phyloP scores from a whole-genome alignment of 2,888 invertebrate genomes.

The Spicauda simplicius region DNA sequence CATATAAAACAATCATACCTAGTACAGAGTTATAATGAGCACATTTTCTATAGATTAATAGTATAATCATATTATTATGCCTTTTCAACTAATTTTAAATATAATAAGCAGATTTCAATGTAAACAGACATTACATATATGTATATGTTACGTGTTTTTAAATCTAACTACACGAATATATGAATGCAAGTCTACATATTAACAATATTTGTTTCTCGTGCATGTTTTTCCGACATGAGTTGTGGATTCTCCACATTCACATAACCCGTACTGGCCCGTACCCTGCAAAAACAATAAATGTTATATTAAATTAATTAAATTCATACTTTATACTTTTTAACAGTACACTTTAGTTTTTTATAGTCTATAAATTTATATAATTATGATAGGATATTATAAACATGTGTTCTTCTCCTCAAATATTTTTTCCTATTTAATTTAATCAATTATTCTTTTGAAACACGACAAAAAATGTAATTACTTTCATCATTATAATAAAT shows the following conservation, averaged over 20 bases:
- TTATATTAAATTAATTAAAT: no score
- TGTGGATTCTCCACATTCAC: conserved; percentile 33
- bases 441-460: no score
- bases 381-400: no score
- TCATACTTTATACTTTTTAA: no score
- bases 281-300: conserved; percentile 33
- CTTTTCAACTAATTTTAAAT: no score
- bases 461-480: no score
- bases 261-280: conserved; percentile 34
- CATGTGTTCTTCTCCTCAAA: no score
- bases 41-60: not conserved
- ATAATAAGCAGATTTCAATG: not conserved
- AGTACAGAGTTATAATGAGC: not conserved
- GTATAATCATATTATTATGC: no score
- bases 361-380: no score
- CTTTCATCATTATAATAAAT: no score
- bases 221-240: conserved; percentile 30
- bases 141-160: not conserved
- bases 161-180: not conserved
- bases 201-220: conserved; percentile 19
- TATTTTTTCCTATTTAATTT: no score
- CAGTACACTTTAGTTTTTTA: no score
- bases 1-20: not conserved
- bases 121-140: not conserved
- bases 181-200: not conserved